phyloP scores from a whole-genome alignment of 1,140 invertebrate species.

The Calephelis virginiensis region DNA sequence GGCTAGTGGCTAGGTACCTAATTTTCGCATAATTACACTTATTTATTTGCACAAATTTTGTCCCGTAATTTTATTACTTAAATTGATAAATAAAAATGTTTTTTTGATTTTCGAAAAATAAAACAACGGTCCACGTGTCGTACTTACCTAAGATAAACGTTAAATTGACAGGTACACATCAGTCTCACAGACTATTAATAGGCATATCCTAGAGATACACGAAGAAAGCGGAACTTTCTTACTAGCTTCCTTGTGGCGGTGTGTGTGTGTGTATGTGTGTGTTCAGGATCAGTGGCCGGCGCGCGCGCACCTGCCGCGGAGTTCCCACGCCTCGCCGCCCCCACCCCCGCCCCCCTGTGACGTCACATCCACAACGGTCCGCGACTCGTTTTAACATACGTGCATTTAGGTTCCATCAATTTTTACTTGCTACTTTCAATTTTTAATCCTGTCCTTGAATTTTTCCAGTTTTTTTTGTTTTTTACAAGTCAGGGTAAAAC shows the following conservation, averaged over 20 bases:
- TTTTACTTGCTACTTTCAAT: slow-evolving; percentile 21
- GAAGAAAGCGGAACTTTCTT: slow-evolving; percentile 65
- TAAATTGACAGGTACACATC: not conserved
- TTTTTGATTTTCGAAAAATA: too few relatives aligned
- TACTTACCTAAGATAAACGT: too few relatives aligned
- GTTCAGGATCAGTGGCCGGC: slow-evolving; percentile 75
- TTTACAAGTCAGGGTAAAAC: too few relatives aligned
- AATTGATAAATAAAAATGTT: too few relatives aligned
- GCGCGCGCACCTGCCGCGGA: slow-evolving; percentile 71
- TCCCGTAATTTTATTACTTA: too few relatives aligned
- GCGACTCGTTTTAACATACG: slow-evolving; percentile 48
- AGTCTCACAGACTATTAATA: slow-evolving; percentile 6
- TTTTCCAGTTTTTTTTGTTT: not conserved
- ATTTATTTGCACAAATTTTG: too few relatives aligned
- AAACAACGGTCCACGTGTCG: too few relatives aligned
- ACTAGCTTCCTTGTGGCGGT: slow-evolving; percentile 43
- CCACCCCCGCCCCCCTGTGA: slow-evolving; percentile 43
- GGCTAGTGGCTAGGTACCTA: too few relatives aligned
- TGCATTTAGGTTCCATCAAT: slow-evolving; percentile 8
- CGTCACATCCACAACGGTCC: slow-evolving; percentile 67
- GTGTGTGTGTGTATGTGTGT: slow-evolving; percentile 47
- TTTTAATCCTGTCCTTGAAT: slow-evolving; percentile 7
- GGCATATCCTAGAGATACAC: slow-evolving; percentile 2
- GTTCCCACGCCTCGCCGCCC: slow-evolving; percentile 67
- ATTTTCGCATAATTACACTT: too few relatives aligned